phyloP scores from a whole-genome alignment of 1,140 invertebrate genomes.

The Drosophila sproati region DNA sequence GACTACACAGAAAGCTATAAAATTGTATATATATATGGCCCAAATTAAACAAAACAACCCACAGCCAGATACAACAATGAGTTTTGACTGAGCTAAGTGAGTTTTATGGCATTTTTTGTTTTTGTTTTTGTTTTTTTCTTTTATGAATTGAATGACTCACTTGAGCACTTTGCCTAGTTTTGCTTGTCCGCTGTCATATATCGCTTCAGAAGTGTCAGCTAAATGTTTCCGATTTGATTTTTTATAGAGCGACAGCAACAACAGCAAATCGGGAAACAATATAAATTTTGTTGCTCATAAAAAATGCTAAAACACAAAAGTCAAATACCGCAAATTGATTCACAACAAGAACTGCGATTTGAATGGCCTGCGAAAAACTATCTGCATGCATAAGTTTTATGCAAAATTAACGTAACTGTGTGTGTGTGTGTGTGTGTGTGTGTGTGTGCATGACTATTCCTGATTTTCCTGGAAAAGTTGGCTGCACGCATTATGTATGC shows the following conservation, averaged over 20 bases:
- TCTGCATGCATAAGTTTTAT: constrained; percentile 55
- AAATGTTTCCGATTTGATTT: constrained; percentile 13
- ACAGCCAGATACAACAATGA: background rate
- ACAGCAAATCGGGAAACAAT: background rate
- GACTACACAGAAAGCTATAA: background rate
- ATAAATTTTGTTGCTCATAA: background rate
- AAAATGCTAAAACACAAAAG: background rate
- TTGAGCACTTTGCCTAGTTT: constrained; percentile 24
- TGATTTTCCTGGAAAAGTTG: constrained; percentile 73
- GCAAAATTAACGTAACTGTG: constrained; percentile 61
- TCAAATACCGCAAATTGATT: constrained; percentile 24
- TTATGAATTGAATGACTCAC: constrained; percentile 22
- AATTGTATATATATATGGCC: background rate
- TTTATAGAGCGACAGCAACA: constrained; percentile 13
- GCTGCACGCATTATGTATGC: constrained; percentile 75
- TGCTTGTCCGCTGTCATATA: constrained; percentile 54
- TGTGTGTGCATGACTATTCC: constrained; percentile 69
- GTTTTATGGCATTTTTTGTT: background rate
- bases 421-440: constrained; percentile 23
- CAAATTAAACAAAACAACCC: background rate
- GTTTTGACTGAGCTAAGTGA: background rate
- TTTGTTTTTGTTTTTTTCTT: background rate
- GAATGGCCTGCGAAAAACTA: constrained; percentile 34
- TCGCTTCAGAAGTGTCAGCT: constrained; percentile 28
- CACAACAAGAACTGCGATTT: constrained; percentile 20